Conservation (phyloP, 2,113 vertebrate genomes). For the Grammomys surdaster region DNA sequence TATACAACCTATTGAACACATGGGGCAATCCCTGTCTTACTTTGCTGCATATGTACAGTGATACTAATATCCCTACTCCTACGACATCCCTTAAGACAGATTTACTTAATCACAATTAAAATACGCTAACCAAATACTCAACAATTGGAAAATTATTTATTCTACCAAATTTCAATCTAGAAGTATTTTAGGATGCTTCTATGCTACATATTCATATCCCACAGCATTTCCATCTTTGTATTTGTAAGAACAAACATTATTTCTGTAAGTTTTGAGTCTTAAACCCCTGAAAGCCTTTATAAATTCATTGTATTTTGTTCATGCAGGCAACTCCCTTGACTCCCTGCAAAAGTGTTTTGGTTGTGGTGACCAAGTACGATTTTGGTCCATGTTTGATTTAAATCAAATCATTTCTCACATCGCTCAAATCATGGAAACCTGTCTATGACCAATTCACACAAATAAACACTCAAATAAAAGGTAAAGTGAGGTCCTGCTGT, state of each 20-base stretch:
- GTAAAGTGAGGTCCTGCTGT: constrained; percentile 73
- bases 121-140: neutral
- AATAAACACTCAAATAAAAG: constrained; percentile 75
- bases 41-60: neutral
- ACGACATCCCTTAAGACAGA: neutral
- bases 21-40: neutral
- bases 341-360: neutral
- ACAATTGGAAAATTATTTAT: neutral
- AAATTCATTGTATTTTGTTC: constrained; percentile 22
- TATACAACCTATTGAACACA: neutral
- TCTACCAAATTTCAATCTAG: neutral
- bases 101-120: constrained; percentile 8
- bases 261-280: constrained; percentile 40
- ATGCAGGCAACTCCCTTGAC: neutral
- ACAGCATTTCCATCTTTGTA: neutral
- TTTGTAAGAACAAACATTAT: constrained; percentile 28
- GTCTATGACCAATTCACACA: constrained; percentile 76
- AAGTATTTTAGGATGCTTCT: neutral
- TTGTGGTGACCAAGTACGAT: constrained; percentile 54
- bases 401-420: constrained; percentile 74
- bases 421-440: constrained; percentile 72
- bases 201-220: neutral
- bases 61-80: neutral
- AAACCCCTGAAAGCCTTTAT: constrained; percentile 7
- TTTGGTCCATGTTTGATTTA: constrained; percentile 64